phyloP scores from a whole-genome alignment of 2,797 vertebrate species.

The Luscinia megarhynchos region DNA sequence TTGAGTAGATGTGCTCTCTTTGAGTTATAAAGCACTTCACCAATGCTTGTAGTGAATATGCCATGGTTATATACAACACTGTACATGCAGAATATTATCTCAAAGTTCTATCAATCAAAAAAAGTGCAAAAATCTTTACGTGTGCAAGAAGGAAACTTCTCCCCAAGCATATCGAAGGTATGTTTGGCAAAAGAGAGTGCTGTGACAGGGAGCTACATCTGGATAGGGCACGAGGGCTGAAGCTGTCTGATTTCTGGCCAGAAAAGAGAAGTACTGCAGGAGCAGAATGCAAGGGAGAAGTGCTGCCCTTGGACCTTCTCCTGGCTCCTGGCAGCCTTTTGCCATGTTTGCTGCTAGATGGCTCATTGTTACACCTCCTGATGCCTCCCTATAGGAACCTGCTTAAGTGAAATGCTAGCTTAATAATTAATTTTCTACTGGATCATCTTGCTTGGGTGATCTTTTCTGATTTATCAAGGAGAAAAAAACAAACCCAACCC shows the following conservation, averaged over 20 bases:
- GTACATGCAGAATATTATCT: not conserved
- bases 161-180: no score
- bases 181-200: not conserved
- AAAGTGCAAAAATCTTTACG: fast-evolving
- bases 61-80: not conserved
- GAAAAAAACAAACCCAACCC: not conserved
- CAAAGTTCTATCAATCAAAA: not conserved
- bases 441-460: not conserved
- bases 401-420: not conserved
- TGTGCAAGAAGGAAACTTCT: not conserved
- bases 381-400: not conserved
- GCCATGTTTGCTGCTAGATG: fast-evolving
- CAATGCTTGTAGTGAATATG: not conserved
- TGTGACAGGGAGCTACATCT: not conserved
- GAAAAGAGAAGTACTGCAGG: no score
- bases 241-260: not conserved
- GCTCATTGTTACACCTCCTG: not conserved
- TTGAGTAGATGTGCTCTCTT: not conserved
- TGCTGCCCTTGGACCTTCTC: not conserved
- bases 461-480: not conserved
- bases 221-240: not conserved
- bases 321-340: not conserved
- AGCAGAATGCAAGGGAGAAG: not conserved
- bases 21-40: not conserved
- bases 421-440: not conserved